These are phyloP conservation scores for Lasioglossum villosulum DNA, from an alignment of 2,888 invertebrate species.

Conservation along the genomic window DNA sequence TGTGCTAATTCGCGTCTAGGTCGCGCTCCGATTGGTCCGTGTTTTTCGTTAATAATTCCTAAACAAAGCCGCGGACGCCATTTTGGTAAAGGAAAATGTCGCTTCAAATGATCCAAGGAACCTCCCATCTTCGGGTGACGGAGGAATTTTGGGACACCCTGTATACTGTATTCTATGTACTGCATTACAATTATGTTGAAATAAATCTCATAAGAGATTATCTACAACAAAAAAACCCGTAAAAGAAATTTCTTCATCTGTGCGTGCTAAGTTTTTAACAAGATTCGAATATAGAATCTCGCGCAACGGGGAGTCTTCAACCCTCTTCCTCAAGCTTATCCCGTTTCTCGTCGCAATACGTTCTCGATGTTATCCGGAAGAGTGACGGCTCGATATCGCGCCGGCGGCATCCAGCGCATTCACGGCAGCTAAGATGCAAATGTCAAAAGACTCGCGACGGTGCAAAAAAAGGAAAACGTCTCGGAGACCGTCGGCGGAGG, in stretches of 20 bases:
- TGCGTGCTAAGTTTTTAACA: constrained; percentile 1
- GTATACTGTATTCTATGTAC: too few relatives aligned
- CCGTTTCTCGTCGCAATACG: constrained; percentile 18
- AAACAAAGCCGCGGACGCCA: too few relatives aligned
- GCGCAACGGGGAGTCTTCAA: constrained; percentile 39
- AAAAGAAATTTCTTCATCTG: constrained; percentile 1
- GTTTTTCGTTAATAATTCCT: too few relatives aligned
- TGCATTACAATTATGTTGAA: too few relatives aligned
- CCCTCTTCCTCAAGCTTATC: neutral
- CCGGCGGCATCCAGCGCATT: constrained; percentile 28
- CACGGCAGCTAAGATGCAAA: constrained; percentile 53
- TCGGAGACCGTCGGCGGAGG: neutral
- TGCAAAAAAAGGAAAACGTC: constrained; percentile 19
- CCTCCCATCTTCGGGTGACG: too few relatives aligned
- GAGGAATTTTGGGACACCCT: too few relatives aligned
- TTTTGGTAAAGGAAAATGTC: too few relatives aligned
- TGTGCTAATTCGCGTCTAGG: too few relatives aligned
- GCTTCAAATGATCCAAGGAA: too few relatives aligned
- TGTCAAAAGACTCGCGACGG: constrained; percentile 47
- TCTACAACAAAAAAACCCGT: too few relatives aligned
- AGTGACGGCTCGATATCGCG: constrained; percentile 49
- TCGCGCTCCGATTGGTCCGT: too few relatives aligned
- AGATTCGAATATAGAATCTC: constrained; percentile 30
- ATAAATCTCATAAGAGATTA: too few relatives aligned
- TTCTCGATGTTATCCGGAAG: constrained; percentile 48